phyloP scores from a whole-genome alignment of 2,888 invertebrate genomes.

The Caenorhabditis sp. region DNA sequence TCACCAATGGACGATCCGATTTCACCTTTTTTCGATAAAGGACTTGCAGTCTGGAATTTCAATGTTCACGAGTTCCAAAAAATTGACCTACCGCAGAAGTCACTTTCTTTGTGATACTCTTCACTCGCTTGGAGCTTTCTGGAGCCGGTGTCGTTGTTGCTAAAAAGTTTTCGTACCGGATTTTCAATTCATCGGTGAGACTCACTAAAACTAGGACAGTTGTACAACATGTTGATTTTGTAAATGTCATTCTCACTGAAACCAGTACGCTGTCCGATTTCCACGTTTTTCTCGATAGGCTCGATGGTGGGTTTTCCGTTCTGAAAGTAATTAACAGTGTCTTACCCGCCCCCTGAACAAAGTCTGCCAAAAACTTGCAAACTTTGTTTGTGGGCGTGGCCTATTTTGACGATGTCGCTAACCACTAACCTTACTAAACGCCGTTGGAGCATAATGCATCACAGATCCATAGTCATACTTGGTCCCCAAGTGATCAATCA shows the following conservation, averaged over 20 bases:
- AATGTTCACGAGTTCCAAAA: background rate
- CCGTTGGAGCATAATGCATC: constrained; percentile 85
- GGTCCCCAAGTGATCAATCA: constrained; percentile 83
- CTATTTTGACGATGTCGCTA: too few species aligned
- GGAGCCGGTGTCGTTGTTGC: constrained; percentile 45
- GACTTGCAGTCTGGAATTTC: constrained; percentile 34
- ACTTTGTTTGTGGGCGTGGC: too few species aligned
- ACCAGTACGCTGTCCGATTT: constrained; percentile 81
- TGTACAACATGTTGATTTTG: constrained; percentile 83
- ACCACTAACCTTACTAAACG: constrained; percentile 84
- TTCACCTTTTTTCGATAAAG: constrained; percentile 59
- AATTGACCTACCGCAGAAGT: constrained; percentile 26
- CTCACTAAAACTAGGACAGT: constrained; percentile 76
- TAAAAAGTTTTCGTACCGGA: constrained; percentile 1
- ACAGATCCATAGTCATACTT: constrained; percentile 84
- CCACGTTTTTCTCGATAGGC: constrained; percentile 76
- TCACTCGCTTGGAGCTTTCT: constrained; percentile 56
- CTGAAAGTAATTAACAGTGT: too few species aligned
- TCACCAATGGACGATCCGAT: constrained; percentile 62
- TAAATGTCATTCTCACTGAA: constrained; percentile 83
- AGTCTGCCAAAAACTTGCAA: background rate
- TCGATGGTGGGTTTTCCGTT: constrained; percentile 82
- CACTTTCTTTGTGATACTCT: constrained; percentile 67
- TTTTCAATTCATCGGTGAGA: background rate
- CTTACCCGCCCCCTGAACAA: background rate